phyloP scores from a whole-genome alignment of 2,113 vertebrate genomes.

The Epinephelus cyanopodus region DNA sequence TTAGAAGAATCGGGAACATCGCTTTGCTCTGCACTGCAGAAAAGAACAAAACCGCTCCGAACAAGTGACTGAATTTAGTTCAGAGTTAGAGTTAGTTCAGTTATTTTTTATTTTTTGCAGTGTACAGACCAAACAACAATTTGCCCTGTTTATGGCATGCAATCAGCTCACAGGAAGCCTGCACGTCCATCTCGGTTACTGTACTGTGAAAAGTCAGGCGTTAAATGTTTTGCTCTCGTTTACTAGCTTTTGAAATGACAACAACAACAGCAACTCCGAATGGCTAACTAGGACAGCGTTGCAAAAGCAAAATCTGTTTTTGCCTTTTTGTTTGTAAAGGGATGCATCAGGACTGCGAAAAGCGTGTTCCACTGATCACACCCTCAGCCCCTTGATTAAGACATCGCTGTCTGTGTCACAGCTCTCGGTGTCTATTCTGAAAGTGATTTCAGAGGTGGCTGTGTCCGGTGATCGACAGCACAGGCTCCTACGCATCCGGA shows the following conservation, averaged over 20 bases:
- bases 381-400: not conserved
- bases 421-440: not conserved
- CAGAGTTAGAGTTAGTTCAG: too few relatives aligned
- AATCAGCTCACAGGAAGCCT: conserved; percentile 39
- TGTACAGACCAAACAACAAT: conserved; percentile 10
- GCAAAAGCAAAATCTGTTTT: not conserved
- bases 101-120: conserved; percentile 20
- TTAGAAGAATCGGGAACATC: conserved; percentile 60
- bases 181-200: conserved; percentile 14
- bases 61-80: conserved; percentile 32
- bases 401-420: not conserved
- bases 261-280: conserved; percentile 14
- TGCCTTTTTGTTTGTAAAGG: conserved; percentile 10
- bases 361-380: not conserved
- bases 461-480: not conserved
- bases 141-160: conserved; percentile 21
- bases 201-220: conserved; percentile 9
- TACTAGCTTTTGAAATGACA: conserved; percentile 51
- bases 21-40: conserved; percentile 58
- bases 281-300: not conserved
- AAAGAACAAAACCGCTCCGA: conserved; percentile 12
- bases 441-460: not conserved
- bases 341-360: not conserved
- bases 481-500: conserved; percentile 4
- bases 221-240: conserved; percentile 26